These are phyloP conservation scores for Drosophila ercepeae DNA, from an alignment of 1,140 invertebrate genomes.

Conservation along the genomic window DNA sequence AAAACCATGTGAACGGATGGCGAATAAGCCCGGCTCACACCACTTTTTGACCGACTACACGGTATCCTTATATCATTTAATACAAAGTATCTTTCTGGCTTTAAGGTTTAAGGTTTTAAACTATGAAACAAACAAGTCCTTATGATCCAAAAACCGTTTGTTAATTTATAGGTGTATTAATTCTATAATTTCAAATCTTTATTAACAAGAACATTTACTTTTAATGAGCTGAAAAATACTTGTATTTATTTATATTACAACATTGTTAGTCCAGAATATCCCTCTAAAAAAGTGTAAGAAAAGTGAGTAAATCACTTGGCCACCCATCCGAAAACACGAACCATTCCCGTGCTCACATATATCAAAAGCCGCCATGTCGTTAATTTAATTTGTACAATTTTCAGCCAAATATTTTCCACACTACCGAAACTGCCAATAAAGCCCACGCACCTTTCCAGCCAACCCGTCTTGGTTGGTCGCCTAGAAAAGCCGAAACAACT, in stretches of 20 bases:
- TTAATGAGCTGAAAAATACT: not conserved
- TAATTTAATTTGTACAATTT: constrained; percentile 82
- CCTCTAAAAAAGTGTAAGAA: not conserved
- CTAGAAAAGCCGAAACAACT: constrained; percentile 39
- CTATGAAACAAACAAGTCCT: no score
- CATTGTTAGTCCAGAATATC: no score
- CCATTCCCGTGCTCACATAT: constrained; percentile 18
- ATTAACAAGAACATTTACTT: no score
- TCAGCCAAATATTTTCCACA: constrained; percentile 81
- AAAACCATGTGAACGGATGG: constrained; percentile 23
- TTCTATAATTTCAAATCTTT: no score
- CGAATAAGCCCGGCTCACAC: constrained; percentile 1
- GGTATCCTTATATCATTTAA: constrained; percentile 2
- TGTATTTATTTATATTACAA: not conserved
- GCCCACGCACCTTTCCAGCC: constrained; percentile 67
- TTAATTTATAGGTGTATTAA: no score
- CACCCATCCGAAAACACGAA: constrained; percentile 16
- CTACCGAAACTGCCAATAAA: constrained; percentile 76
- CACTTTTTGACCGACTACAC: not conserved
- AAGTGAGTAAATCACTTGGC: constrained; percentile 22
- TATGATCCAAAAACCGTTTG: no score
- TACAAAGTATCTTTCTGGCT: not conserved
- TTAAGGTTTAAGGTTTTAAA: no score
- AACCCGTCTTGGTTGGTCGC: constrained; percentile 71
- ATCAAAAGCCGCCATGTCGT: constrained; percentile 71